A percentile compares a stretch with the other conserved stretches of the same genome.
These are phyloP conservation scores for Scaptomyza cyrtandrae DNA, from an alignment of 2,888 invertebrate species.

Conservation along the genomic window DNA sequence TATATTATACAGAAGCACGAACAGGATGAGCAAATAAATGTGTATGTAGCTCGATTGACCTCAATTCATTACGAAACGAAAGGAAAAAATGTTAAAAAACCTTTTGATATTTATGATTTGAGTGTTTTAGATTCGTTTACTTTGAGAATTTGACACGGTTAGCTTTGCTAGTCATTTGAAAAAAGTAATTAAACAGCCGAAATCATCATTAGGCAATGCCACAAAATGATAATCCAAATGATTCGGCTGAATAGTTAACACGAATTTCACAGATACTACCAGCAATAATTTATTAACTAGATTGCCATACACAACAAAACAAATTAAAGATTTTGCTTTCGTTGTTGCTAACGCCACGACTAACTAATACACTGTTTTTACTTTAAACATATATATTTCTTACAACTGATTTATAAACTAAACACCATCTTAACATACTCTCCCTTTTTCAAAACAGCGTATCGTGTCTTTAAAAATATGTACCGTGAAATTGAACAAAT, in stretches of 20 bases:
- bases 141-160: conserved; percentile 3
- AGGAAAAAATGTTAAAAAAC: too few species aligned
- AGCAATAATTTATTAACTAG: conserved; percentile 53
- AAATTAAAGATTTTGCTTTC: conserved; percentile 5
- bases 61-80: not conserved
- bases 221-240: conserved; percentile 69
- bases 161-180: conserved; percentile 41
- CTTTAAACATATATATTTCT: not conserved
- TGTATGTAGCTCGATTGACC: not conserved
- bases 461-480: conserved; percentile 58
- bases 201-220: conserved; percentile 75
- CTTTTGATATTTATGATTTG: not conserved
- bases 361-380: not conserved
- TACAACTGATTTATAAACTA: not conserved
- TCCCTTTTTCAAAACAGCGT: not conserved
- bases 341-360: not conserved
- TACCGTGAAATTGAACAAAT: conserved; percentile 80
- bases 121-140: not conserved
- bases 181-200: conserved; percentile 63
- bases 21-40: not conserved
- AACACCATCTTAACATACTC: not conserved
- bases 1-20: conserved; percentile 1
- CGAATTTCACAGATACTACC: conserved; percentile 56
- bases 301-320: conserved; percentile 39
- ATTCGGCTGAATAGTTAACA: conserved; percentile 65